phyloP scores from a whole-genome alignment of 64 coral and sea anemone genomes.

The Cladopsammia gracilis region DNA sequence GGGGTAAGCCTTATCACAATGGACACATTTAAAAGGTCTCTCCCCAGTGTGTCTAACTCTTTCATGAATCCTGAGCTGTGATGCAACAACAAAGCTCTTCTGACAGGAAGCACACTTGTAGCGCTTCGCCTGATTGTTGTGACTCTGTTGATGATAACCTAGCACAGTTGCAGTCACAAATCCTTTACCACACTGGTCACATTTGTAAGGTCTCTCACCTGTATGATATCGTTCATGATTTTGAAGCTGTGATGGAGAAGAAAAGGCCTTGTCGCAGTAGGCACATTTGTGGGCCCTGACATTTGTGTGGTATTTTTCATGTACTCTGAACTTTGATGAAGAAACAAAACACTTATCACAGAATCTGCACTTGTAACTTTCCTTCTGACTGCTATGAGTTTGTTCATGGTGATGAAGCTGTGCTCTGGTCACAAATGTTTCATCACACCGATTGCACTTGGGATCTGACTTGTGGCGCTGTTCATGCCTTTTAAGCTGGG shows the following conservation, averaged over 20 bases:
- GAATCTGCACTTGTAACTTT: not conserved
- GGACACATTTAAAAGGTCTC: not conserved
- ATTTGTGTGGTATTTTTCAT: not conserved
- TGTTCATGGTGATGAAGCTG: not conserved
- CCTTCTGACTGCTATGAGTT: not conserved
- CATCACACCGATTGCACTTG: not conserved
- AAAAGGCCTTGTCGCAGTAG: conserved; percentile 31
- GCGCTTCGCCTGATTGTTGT: conserved; percentile 17
- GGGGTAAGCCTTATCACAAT: not conserved
- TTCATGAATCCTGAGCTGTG: not conserved
- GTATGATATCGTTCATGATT: conserved; percentile 44
- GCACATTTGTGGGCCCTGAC: not conserved
- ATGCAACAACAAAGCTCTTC: not conserved
- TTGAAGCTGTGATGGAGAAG: not conserved
- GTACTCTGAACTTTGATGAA: not conserved
- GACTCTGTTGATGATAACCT: not conserved
- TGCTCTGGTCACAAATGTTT: not conserved
- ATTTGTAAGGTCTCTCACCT: conserved; percentile 49
- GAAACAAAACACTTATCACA: conserved; percentile 6
- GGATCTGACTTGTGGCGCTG: no score
- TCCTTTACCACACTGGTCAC: conserved; percentile 12
- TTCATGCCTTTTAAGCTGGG: no score
- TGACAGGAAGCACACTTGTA: conserved; percentile 34
- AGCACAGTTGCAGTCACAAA: conserved; percentile 15
- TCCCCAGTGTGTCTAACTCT: not conserved